Evolutionary conservation across 2,888 invertebrate genomes (phyloP).

Genomic region (Dicranocentrus wangi): DNA sequence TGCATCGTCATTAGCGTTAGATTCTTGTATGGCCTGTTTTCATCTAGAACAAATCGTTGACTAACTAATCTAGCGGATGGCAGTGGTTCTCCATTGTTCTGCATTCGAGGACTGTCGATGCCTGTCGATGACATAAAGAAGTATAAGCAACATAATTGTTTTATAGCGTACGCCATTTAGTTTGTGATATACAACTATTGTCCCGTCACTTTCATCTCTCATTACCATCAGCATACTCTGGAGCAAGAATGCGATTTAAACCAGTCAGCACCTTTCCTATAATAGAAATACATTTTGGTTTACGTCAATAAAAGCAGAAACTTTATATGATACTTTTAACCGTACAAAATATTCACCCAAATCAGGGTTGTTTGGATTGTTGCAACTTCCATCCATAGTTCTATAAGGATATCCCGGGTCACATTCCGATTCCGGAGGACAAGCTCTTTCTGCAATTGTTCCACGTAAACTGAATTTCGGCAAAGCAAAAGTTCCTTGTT

Average conservation of each 20-base stretch:
- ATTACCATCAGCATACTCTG: conserved; percentile 80
- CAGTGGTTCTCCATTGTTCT: conserved; percentile 74
- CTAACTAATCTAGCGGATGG: conserved; percentile 74
- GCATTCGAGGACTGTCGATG: conserved; percentile 64
- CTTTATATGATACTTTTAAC: no score
- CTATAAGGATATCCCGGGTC: conserved; percentile 77
- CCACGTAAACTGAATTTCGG: conserved; percentile 66
- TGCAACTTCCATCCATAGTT: conserved; percentile 93
- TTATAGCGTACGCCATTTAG: no score
- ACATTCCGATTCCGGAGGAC: conserved; percentile 65
- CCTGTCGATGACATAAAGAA: no score
- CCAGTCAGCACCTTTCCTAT: conserved; percentile 73
- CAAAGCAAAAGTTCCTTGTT: conserved; percentile 69
- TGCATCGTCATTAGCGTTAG: conserved; percentile 72
- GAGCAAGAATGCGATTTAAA: conserved; percentile 81
- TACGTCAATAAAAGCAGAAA: no score
- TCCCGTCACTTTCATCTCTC: no score
- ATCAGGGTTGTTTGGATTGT: conserved; percentile 87
- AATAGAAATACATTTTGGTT: not conserved
- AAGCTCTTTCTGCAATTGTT: conserved; percentile 62
- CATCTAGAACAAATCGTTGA: conserved; percentile 73
- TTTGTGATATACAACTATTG: no score
- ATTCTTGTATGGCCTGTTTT: conserved; percentile 68
- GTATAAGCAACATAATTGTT: no score
- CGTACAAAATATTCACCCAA: no score